Evolutionary conservation across 53 echinoderm and acorn worm genomes (phyloP).

Genomic region (Crossaster papposus): DNA sequence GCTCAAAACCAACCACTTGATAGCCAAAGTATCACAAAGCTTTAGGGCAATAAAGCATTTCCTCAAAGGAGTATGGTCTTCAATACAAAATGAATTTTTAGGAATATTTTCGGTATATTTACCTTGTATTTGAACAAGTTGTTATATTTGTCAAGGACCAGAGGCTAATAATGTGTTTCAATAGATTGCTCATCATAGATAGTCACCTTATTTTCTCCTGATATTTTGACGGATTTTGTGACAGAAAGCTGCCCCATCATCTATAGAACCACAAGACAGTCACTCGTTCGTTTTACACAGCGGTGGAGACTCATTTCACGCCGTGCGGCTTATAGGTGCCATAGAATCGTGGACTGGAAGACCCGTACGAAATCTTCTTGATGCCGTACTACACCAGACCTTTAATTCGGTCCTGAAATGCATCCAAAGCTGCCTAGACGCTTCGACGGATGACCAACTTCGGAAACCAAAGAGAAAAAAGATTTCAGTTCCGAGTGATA

Average conservation of each 20-base stretch:
- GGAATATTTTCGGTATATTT: no score
- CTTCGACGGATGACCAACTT: not conserved
- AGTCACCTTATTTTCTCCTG: not conserved
- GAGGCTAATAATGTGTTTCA: not conserved
- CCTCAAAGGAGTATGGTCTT: no score
- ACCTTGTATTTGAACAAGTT: no score
- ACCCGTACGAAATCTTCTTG: slow-evolving; percentile 65
- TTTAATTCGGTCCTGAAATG: slow-evolving; percentile 51
- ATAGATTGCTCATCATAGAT: not conserved
- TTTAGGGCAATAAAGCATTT: no score
- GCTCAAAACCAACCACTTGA: no score
- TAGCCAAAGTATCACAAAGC: no score
- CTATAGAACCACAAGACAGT: slow-evolving; percentile 3
- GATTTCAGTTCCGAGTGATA: not conserved
- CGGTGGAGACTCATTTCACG: slow-evolving; percentile 87
- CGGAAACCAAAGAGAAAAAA: slow-evolving; percentile 14
- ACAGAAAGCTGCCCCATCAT: slow-evolving; percentile 12
- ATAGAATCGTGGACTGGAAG: slow-evolving; percentile 55
- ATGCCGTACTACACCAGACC: slow-evolving; percentile 66
- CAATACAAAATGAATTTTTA: no score
- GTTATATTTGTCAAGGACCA: not conserved
- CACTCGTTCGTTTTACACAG: slow-evolving; percentile 21
- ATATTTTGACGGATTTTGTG: not conserved
- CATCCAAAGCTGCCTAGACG: slow-evolving; percentile 2
- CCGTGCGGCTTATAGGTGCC: slow-evolving; percentile 58